Base-by-base conservation (phyloP, 2,113 vertebrate species). In the Regulus satrapa region DNA sequence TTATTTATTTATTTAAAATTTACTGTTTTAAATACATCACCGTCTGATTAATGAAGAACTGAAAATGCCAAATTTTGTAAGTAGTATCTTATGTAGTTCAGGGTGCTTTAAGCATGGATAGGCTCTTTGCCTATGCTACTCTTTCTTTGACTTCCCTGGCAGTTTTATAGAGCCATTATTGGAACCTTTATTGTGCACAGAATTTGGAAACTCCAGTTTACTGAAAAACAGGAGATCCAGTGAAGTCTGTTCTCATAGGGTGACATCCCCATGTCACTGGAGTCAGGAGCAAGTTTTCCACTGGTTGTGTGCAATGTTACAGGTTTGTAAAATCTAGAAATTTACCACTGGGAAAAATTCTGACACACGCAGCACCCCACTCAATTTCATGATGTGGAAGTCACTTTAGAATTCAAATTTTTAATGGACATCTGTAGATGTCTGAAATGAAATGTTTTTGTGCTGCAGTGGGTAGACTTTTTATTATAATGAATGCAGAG, bases 71-170 rank as follows among this genome's bases (percentile, higher is more conserved):
- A 40, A 61, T 80, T 84, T 92, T 95, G 32, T 56, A 31, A 52
- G 34, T 19, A 85, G 4, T 48, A 51, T 69, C 68, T 68, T 74
- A 10, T 84, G 36, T 92, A 92, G 86, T 91, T 93, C 59, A 67
- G 77, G 18, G 52, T 94, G 51, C 29, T 92, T 85, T 73, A 85
- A 69, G 71, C 58, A 55, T 91, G 36, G 78, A 94, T 61, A 64
- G 2, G n/a, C 81, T 87, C 67, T 62, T 86, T 95, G 62, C 51
- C 83, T 45, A 19, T 72, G 31, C 36, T 72, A 21, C 41, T 88
- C 77, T 86, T 93, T 76, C 76, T 85, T 84, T 94, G 69, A 76
- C 84, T 85, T 76, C 40, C 28, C 62, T 94, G 86, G 38, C 59
- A 77, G 43, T 67, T 97, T 94, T 87, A 93, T 49, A 84, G 78